A percentile compares a stretch with the other conserved stretches of the same genome.
These are phyloP conservation scores for Heloderma charlesbogerti DNA, from an alignment of 2,113 vertebrate genomes.

Conservation along the genomic window DNA sequence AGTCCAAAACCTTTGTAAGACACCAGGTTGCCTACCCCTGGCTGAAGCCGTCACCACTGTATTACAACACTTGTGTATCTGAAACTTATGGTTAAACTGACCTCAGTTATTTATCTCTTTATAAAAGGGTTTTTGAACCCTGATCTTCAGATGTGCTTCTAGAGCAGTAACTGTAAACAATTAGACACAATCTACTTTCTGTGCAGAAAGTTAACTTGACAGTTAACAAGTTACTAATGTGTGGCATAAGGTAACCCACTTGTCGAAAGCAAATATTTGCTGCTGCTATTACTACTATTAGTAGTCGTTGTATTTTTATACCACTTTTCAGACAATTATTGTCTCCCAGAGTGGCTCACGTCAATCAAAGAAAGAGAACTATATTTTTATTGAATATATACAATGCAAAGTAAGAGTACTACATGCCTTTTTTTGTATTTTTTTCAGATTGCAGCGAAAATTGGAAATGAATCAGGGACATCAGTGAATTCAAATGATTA, in stretches of 20 bases:
- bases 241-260: background rate
- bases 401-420: background rate
- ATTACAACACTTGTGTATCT: background rate
- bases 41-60: background rate
- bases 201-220: background rate
- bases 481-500: constrained; percentile 91
- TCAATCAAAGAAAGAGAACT: no score
- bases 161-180: no score
- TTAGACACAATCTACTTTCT: background rate
- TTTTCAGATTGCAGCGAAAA: constrained; percentile 95
- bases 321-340: no score
- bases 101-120: background rate
- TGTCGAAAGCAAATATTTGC: background rate
- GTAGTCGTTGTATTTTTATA: no score
- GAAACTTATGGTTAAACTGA: background rate
- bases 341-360: no score
- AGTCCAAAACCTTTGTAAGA: no score
- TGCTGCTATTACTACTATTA: no score
- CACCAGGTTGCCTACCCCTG: background rate
- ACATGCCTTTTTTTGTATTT: constrained; percentile 16
- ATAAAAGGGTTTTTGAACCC: background rate
- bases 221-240: background rate
- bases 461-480: constrained; percentile 92
- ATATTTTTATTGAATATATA: background rate
- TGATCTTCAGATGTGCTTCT: no score